Percentiles rank a stretch among this genome's conserved stretches.
These are phyloP conservation scores for Heliconius erato DNA, from an alignment of 2,888 invertebrate genomes.

Conservation along the genomic window DNA sequence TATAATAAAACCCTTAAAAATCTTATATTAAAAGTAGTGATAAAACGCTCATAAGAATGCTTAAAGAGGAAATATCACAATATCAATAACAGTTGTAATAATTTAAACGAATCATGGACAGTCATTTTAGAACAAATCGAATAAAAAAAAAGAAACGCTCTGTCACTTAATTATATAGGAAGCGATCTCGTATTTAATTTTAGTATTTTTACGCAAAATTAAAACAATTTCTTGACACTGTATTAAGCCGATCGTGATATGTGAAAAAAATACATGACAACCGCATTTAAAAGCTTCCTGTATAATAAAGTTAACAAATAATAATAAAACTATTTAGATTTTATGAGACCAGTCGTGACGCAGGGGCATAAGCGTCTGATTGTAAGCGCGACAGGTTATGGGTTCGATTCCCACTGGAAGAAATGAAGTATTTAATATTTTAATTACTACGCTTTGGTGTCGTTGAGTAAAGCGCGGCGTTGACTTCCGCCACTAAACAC, in stretches of 20 bases:
- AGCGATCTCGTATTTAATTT: slow-evolving; percentile 35
- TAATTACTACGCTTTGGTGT: no score
- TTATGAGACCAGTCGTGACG: no score
- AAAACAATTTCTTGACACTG: slow-evolving; percentile 41
- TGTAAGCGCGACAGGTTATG: no score
- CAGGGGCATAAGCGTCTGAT: no score
- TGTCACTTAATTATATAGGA: slow-evolving; percentile 47
- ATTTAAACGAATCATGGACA: slow-evolving; percentile 22
- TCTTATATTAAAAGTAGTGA: background rate
- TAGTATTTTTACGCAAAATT: slow-evolving; percentile 40
- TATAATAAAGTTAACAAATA: slow-evolving; percentile 48
- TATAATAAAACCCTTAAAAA: background rate
- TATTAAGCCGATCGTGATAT: slow-evolving; percentile 31
- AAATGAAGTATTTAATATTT: no score
- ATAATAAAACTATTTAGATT: slow-evolving; percentile 41
- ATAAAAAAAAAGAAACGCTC: slow-evolving; percentile 18
- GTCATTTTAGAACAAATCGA: slow-evolving; percentile 34
- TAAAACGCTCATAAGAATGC: background rate
- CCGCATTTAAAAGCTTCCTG: slow-evolving; percentile 51
- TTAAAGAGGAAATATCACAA: slow-evolving; percentile 11
- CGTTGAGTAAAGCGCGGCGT: no score
- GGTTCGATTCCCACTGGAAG: no score
- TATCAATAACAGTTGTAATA: slow-evolving; percentile 11
- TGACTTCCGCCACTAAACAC: no score
- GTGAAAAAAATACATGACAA: slow-evolving; percentile 36